Evolutionary conservation across 1,140 invertebrate genomes (phyloP), one percentile per base, ranked within the genome.

Genomic region (Chelonus insularis): DNA sequence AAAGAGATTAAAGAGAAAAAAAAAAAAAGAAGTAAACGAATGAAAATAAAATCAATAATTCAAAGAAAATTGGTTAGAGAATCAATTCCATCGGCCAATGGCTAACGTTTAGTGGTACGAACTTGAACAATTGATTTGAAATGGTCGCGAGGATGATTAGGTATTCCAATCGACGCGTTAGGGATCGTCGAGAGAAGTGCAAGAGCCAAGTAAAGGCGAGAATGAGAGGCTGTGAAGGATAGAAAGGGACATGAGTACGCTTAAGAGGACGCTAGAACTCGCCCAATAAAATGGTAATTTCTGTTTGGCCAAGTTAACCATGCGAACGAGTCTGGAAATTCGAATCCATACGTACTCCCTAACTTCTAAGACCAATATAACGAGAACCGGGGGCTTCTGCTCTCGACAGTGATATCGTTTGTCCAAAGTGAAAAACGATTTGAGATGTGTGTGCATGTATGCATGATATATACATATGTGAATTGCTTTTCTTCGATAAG

Each of bases 241-340:
- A 60, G 51, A 48, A 18, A 60, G 66, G 62, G 68, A 63, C 58
- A 48, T 65, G 62, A 63, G 66, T 72, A 73, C 41, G 64, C 51
- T 60, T 63, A 67, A 77, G 76, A 77, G 75, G 70, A 65, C 69
- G 72, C 70, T 66, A 79, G 73, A 82, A 80, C 75, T 83, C 79
- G 77, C 68, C 81, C 82, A 84, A 84, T 84, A 84, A 84, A 84
- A 84, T 84, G 82, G 70, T 84, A 84, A 84, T 84, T 82, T 76
- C 75, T 83, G 81, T 84, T 84, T 83, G 81, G 77, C 72, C 71
- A 81, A 79, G 76, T 78, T 83, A 84, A 84, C 81, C 82, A 84
- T 80, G 79, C 76, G 77, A 80, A 72, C 72, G 68, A 70, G 71
- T 70, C 70, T 75, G 72, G 76, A 80, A 79, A 78, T 79, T 79